Conservation (phyloP, 2,113 vertebrate genomes). For the Lagopus leucura region DNA sequence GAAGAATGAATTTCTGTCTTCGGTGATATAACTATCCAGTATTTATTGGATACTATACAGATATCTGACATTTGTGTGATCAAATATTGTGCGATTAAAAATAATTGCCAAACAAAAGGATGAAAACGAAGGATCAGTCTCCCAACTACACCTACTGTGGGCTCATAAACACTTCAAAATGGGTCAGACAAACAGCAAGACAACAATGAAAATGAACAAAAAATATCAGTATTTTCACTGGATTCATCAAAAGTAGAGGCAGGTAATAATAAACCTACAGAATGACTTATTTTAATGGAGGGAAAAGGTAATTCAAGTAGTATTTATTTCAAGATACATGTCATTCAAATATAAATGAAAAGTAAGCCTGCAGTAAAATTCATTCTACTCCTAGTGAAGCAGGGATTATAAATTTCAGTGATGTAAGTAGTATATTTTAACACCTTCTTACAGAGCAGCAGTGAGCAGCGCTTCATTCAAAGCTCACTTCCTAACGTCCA, state of each 20-base stretch:
- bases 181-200: background rate
- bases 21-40: background rate
- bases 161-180: background rate
- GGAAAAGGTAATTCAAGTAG: background rate
- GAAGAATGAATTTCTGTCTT: background rate
- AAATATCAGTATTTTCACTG: background rate
- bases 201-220: background rate
- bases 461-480: background rate
- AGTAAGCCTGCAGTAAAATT: background rate
- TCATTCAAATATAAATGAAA: background rate
- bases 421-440: background rate
- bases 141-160: background rate
- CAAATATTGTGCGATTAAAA: background rate
- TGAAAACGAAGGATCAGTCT: background rate
- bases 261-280: background rate
- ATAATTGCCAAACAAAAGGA: background rate
- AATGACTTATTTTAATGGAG: background rate
- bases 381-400: background rate
- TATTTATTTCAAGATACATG: background rate
- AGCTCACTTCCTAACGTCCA: constrained; percentile 1
- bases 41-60: background rate
- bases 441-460: background rate
- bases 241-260: background rate
- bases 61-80: background rate
- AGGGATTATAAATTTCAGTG: constrained; percentile 12